Conservation (phyloP, 2,113 vertebrate species). For the Gallinago media region DNA sequence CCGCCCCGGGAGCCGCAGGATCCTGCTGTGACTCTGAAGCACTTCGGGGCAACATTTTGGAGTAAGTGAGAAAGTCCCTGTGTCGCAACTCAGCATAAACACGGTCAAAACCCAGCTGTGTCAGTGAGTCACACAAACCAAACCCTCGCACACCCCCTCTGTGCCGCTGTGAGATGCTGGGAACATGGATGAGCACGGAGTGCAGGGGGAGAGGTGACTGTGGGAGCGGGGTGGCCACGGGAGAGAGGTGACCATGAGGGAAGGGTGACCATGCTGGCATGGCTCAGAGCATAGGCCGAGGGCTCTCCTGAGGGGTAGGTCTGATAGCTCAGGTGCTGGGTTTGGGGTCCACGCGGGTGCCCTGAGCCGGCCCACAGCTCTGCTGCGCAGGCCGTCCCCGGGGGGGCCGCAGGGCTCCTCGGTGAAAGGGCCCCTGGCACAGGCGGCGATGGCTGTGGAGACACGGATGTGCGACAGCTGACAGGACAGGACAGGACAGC, state of each 20-base stretch:
- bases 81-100: not conserved
- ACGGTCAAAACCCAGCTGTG: not conserved
- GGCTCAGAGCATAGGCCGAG: not conserved
- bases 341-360: not conserved
- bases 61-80: not conserved
- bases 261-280: not conserved
- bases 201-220: not conserved
- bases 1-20: not conserved
- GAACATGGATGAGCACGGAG: not conserved
- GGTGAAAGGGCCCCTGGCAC: not conserved
- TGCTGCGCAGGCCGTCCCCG: not conserved
- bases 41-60: not conserved
- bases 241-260: not conserved
- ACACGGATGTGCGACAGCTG: not conserved
- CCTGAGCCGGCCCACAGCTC: not conserved
- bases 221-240: not conserved
- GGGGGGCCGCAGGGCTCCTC: not conserved
- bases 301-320: not conserved
- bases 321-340: not conserved
- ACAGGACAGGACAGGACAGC: not conserved
- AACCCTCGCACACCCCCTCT: not conserved
- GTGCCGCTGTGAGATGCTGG: not conserved
- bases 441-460: not conserved
- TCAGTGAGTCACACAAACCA: rapidly evolving
- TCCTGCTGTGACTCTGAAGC: not conserved